A percentile compares a stretch with the other conserved stretches of the same genome.
These are phyloP conservation scores for Darevskia nairensis DNA, from an alignment of 2,797 vertebrate genomes.

Conservation along the genomic window DNA sequence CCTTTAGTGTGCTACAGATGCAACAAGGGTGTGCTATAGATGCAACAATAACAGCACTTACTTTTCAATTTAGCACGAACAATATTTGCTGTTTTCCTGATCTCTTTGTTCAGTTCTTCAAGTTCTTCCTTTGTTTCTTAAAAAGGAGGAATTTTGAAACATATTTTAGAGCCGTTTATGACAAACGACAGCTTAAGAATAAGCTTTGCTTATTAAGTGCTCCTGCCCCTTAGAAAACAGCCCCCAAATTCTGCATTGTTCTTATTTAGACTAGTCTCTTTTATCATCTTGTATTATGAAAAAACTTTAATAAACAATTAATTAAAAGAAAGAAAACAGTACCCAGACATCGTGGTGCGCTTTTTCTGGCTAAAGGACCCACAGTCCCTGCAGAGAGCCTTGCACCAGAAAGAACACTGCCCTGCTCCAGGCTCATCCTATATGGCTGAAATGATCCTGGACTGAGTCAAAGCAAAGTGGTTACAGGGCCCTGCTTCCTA, in stretches of 20 bases:
- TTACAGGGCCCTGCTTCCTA: no score
- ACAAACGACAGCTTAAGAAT: not conserved
- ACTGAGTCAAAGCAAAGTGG: not conserved
- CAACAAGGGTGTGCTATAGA: no score
- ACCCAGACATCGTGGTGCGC: not conserved
- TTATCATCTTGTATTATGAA: no score
- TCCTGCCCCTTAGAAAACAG: not conserved
- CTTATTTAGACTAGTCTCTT: no score
- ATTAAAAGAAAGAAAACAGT: not conserved
- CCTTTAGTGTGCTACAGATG: no score
- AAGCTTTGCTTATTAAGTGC: not conserved
- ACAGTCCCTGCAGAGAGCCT: not conserved
- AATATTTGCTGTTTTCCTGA: constrained; percentile 91
- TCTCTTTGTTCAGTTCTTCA: constrained; percentile 88
- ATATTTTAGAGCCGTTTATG: not conserved
- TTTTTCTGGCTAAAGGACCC: no score
- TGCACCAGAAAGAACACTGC: no score
- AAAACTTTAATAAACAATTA: no score
- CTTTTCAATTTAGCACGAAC: constrained; percentile 90
- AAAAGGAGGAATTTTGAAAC: constrained; percentile 18
- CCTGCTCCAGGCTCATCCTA: no score
- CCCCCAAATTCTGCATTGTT: no score
- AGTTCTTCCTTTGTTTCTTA: constrained; percentile 92
- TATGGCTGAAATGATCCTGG: not conserved
- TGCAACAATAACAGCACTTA: constrained; percentile 70